Conservation (phyloP, 2,888 invertebrate species). For the Hypomecis atomaria region DNA sequence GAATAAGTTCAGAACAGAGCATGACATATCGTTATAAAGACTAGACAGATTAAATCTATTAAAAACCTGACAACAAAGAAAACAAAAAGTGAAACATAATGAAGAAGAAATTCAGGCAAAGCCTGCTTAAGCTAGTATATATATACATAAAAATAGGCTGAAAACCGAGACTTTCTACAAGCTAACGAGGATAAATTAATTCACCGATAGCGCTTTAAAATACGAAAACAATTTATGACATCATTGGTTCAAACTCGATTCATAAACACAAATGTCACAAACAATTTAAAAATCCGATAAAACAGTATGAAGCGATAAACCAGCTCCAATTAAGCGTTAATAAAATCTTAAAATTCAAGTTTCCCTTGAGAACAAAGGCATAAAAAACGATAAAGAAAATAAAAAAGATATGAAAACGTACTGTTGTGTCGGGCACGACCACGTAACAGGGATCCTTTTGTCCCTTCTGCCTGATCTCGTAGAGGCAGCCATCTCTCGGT, state of each 20-base stretch:
- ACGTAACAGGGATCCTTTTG: conserved; percentile 87
- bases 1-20: too few species aligned
- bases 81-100: too few species aligned
- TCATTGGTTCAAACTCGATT: background rate
- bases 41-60: too few species aligned
- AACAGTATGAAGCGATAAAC: background rate
- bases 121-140: too few species aligned
- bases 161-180: background rate
- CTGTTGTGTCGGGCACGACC: conserved; percentile 88
- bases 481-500: conserved; percentile 84
- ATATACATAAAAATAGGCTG: too few species aligned
- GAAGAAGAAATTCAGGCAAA: too few species aligned
- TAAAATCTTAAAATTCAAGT: background rate
- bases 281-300: conserved; percentile 2
- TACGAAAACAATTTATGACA: conserved; percentile 1
- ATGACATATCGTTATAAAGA: too few species aligned
- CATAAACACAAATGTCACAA: background rate
- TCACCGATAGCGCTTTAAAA: conserved; percentile 1
- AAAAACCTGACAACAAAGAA: too few species aligned
- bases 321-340: background rate
- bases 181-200: background rate
- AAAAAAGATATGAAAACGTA: conserved; percentile 67
- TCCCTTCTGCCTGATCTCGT: conserved; percentile 88
- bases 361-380: background rate
- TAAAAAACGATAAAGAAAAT: conserved; percentile 30